Base-by-base conservation (phyloP, 2,888 invertebrate genomes). In the Elmis aenea region DNA sequence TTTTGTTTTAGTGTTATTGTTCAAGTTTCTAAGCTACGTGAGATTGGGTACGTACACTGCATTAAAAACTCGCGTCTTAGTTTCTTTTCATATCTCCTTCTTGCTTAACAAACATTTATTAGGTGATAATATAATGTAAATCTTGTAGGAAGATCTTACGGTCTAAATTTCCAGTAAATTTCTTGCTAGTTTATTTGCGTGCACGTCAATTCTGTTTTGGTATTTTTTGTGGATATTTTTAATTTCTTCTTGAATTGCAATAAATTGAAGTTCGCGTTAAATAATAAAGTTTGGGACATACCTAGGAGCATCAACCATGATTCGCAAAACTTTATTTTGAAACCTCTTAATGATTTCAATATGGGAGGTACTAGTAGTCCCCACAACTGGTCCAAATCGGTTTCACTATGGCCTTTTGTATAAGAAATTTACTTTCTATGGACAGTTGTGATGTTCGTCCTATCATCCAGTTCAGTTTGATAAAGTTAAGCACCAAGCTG, bases 311-410 rank as follows among this genome's bases (percentile, higher is more conserved):
- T 28, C 16, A n/a, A 28, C 14, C 9, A 15, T 13, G 11, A n/a
- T 3, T n/a, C 28, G 3, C 3, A 28, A n/a, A 3, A 16, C 28
- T 28, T 28, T 28, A 9, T 28, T 28, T n/a, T 28, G 15, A 9
- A 28, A 28, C 6, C 14, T 13, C 8, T 26, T n/a, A n/a, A 28
- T 10, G 4, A 28, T 28, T 28, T 28, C 28, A 9, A 28, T 11
- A 9, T 28, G 11, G 3, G 26, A 9, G 13, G 11, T 28, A 9
- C 28, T 28, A 9, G 28, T 9, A 13, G n/a, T 15, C 28, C 28
- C 28, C 15, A 28, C 9, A 28, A 11, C 9, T 28, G 28, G 5
- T 28, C 14, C 13, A 14, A 13, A 14, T 28, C 2, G 28, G 26
- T 26, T 13, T 10, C 5, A 8, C 3, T 6, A 18, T 18, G 8